Base-by-base conservation (phyloP, 2,888 invertebrate species). In the Merodon equestris region DNA sequence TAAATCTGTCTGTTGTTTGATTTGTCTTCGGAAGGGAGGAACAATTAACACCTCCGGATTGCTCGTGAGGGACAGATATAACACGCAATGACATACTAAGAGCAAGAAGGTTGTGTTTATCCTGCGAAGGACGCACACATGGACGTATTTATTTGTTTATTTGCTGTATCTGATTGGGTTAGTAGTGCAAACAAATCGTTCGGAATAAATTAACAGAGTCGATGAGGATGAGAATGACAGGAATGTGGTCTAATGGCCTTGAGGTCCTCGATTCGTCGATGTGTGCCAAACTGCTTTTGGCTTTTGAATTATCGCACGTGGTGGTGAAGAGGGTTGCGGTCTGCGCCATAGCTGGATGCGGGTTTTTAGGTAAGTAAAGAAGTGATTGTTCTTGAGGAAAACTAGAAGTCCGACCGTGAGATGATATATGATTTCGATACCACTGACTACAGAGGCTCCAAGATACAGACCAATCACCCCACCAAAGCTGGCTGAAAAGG, bases 381-480 rank as follows among this genome's bases (percentile, higher is more conserved):
- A 85, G 12, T 82, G 51, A 66, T 86, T 83, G 60, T 86, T 84
- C 27, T 86, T 84, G 0, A 87, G 77, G 75, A 87, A 85, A 15
- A 87, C 38, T 2, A 56, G 79, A 9, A 88, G 82, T 1, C 87
- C 87, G 66, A 87, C 82, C 0, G 87, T 86, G 14, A 87, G 64
- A 45, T 86, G 89, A 81, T 90, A 90, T 13, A 90, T n/a, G 12
- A 90, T 67, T 79, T 90, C 90, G 9, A 87, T 86, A 14, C 84
- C 87, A 82, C 90, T 90, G 48, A 90, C 84, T 73, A 90, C 83
- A 0, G 90, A 90, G 3, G 88, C 89, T 4, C 90, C 90, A 72
- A 90, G 76, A 72, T 90, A 90, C 1, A 90, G 86, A 1, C 90
- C 90, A 56, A 90, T 89, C 71, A 90, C 88, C 18, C 90, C 89